A percentile compares a stretch with the other conserved stretches of the same genome.
Evolutionary conservation across 1,140 invertebrate species (phyloP).

Genomic region (Hylaeus anthracinus): DNA sequence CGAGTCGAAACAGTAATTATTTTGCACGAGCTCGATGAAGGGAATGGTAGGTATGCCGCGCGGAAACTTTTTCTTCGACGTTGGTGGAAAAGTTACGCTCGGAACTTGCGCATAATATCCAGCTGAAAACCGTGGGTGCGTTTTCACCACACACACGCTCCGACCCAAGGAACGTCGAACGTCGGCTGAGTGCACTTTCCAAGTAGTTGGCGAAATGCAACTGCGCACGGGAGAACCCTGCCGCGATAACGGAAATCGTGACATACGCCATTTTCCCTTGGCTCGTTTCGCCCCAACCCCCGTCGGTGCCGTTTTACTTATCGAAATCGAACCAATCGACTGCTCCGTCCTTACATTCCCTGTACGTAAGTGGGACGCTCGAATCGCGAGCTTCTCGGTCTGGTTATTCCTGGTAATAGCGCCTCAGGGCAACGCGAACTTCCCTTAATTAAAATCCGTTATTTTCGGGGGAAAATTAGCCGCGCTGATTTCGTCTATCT

Average conservation of each 20-base stretch:
- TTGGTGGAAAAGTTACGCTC: slow-evolving; percentile 47
- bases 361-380: slow-evolving; percentile 11
- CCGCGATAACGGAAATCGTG: slow-evolving; percentile 59
- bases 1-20: slow-evolving; percentile 58
- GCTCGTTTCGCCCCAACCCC: not conserved
- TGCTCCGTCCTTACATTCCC: slow-evolving; percentile 9
- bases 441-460: slow-evolving; percentile 35
- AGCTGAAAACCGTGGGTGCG: slow-evolving; percentile 1
- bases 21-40: slow-evolving; percentile 36
- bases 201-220: slow-evolving; percentile 58
- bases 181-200: slow-evolving; percentile 52
- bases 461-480: slow-evolving; percentile 14
- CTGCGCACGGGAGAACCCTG: slow-evolving; percentile 38
- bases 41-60: slow-evolving; percentile 11
- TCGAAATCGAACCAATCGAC: slow-evolving; percentile 47
- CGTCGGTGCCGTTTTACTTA: slow-evolving; percentile 39
- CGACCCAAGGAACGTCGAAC: slow-evolving; percentile 8
- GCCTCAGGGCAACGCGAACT: not conserved
- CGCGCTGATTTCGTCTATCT: not conserved
- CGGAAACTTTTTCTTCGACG: slow-evolving; percentile 47
- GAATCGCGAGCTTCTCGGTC: not conserved
- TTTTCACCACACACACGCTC: not conserved
- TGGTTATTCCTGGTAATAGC: slow-evolving; percentile 8
- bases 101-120: slow-evolving; percentile 60
- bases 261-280: slow-evolving; percentile 52